These are phyloP conservation scores for Drosophila melanica DNA, from an alignment of 1,140 invertebrate genomes.

Conservation along the genomic window DNA sequence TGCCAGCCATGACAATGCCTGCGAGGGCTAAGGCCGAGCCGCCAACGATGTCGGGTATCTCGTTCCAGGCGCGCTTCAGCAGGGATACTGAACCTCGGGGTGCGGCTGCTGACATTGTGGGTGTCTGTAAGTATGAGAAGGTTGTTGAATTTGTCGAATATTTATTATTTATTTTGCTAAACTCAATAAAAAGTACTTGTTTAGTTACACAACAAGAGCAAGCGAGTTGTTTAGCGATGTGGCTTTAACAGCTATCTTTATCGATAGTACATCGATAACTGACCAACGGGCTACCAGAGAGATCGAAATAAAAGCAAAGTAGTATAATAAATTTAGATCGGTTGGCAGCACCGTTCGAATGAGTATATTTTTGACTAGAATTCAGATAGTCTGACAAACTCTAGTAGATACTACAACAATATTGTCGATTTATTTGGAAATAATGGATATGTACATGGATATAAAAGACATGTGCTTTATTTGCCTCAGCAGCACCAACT, in stretches of 20 bases:
- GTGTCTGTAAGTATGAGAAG: conserved; percentile 11
- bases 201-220: conserved; percentile 60
- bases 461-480: not conserved
- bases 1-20: conserved; percentile 84
- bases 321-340: not conserved
- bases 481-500: not conserved
- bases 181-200: conserved; percentile 56
- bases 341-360: not conserved
- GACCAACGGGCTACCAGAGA: not conserved
- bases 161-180: conserved; percentile 2
- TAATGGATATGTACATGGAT: not conserved
- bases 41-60: conserved; percentile 88
- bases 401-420: not conserved
- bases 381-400: not conserved
- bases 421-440: not conserved
- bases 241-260: not conserved
- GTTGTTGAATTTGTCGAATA: not conserved
- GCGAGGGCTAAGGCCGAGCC: conserved; percentile 85
- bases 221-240: conserved; percentile 47
- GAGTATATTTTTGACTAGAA: not conserved
- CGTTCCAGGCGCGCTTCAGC: conserved; percentile 86
- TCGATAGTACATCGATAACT: conserved; percentile 27
- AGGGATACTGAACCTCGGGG: conserved; percentile 74
- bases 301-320: conserved; percentile 1
- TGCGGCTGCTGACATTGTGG: conserved; percentile 70